Evolutionary conservation across 2,113 vertebrate species (phyloP).

Genomic region (Protomyctophum bolini): DNA sequence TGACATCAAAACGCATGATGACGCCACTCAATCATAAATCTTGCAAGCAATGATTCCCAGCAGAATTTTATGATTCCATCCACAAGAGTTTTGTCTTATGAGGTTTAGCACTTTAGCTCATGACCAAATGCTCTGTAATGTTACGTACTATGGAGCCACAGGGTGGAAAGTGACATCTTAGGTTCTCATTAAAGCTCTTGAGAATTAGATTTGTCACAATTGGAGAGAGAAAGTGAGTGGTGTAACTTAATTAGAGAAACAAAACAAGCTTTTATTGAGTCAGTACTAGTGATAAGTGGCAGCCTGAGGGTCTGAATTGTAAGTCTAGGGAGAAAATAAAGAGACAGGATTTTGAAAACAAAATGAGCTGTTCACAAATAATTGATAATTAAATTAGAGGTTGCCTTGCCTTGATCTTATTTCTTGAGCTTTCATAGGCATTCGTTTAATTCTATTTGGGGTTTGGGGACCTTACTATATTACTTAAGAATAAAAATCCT

Average conservation of each 20-base stretch:
- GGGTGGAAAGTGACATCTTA: constrained; percentile 17
- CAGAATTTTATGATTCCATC: constrained; percentile 1
- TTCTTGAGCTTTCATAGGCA: not conserved
- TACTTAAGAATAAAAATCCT: no score
- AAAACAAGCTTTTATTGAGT: constrained; percentile 29
- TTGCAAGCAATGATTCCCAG: constrained; percentile 8
- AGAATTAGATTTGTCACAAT: constrained; percentile 39
- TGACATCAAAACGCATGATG: constrained; percentile 32
- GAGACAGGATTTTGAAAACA: constrained; percentile 17
- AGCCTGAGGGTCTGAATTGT: constrained; percentile 22
- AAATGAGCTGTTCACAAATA: constrained; percentile 26
- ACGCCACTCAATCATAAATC: constrained; percentile 37
- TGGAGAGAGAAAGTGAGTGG: constrained; percentile 14
- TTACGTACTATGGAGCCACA: constrained; percentile 1
- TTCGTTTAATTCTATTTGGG: not conserved
- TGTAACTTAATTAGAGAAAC: constrained; percentile 39
- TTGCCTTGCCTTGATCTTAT: constrained; percentile 17
- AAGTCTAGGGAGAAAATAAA: constrained; percentile 17
- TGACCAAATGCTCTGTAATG: constrained; percentile 4
- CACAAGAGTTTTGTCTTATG: constrained; percentile 45
- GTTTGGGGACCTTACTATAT: no score
- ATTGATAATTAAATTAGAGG: constrained; percentile 19
- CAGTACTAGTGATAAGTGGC: constrained; percentile 11
- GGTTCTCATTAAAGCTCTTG: constrained; percentile 14
- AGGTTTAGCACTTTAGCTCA: constrained; percentile 29